phyloP scores from a whole-genome alignment of 2,113 vertebrate genomes.

The Phalacrocorax aristotelis region DNA sequence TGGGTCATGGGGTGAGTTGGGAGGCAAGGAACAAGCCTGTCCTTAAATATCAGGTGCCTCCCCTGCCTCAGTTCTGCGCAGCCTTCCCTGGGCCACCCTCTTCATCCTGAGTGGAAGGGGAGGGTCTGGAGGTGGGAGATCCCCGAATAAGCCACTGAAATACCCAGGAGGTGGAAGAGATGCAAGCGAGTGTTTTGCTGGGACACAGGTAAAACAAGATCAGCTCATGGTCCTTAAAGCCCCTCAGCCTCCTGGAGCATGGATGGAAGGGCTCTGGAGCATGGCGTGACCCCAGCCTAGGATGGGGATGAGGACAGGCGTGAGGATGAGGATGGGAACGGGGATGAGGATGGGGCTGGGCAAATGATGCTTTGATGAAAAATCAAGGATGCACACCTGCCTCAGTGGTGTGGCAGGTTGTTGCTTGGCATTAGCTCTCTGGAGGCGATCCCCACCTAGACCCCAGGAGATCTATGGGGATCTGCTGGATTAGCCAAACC shows the following conservation, averaged over 20 bases:
- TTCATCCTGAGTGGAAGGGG: neutral
- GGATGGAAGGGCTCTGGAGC: neutral
- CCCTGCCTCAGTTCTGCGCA: neutral
- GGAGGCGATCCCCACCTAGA: neutral
- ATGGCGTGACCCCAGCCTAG: neutral
- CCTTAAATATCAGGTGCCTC: neutral
- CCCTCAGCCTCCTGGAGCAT: accelerated
- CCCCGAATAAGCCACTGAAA: neutral
- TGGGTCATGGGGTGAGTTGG: neutral
- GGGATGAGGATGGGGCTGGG: neutral
- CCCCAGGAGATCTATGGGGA: neutral
- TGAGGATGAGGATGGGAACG: neutral
- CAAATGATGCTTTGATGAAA: too few species aligned
- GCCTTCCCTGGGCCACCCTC: neutral
- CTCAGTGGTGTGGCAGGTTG: accelerated
- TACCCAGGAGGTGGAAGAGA: neutral
- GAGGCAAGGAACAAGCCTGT: neutral
- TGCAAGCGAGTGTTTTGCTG: neutral
- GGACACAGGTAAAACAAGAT: neutral
- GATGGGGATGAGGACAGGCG: neutral
- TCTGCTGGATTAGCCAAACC: neutral
- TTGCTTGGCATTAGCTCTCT: neutral
- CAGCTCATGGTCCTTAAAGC: neutral
- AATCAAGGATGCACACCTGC: neutral
- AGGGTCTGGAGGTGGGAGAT: neutral